phyloP scores from a whole-genome alignment of 2,888 invertebrate genomes.

The Copidosoma aretas region DNA sequence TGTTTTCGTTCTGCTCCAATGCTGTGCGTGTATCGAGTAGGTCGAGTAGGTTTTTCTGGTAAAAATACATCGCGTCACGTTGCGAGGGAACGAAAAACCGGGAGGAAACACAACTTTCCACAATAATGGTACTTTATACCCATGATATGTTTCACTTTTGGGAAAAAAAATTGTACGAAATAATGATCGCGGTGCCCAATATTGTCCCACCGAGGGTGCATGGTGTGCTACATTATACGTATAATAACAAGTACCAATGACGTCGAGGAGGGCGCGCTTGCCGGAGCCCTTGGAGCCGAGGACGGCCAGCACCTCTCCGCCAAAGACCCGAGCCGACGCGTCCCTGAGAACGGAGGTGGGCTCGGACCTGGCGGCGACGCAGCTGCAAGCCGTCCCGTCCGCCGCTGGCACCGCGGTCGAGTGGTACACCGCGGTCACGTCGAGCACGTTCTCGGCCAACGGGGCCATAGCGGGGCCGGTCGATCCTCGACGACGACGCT shows the following conservation, averaged over 20 bases:
- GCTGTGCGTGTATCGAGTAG: too few species aligned
- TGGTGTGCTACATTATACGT: too few species aligned
- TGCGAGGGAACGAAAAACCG: neutral
- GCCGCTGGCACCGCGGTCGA: constrained; percentile 60
- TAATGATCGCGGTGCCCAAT: too few species aligned
- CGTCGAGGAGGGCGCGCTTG: constrained; percentile 91
- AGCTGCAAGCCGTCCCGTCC: constrained; percentile 48
- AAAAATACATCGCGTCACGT: too few species aligned
- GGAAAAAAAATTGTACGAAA: too few species aligned
- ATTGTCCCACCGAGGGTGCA: too few species aligned
- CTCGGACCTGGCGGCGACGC: constrained; percentile 54
- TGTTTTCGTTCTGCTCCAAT: too few species aligned
- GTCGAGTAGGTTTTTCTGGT: too few species aligned
- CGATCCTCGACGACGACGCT: neutral
- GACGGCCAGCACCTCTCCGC: constrained; percentile 92
- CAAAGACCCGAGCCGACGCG: constrained; percentile 87
- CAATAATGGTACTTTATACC: too few species aligned
- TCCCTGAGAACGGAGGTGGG: constrained; percentile 82
- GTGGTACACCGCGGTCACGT: constrained; percentile 87
- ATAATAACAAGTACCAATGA: constrained; percentile 70
- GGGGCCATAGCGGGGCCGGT: constrained; percentile 49
- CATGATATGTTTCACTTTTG: too few species aligned
- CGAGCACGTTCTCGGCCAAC: constrained; percentile 84
- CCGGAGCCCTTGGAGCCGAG: constrained; percentile 96
- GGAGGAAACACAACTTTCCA: neutral